Percentiles rank a stretch among this genome's conserved stretches.
Evolutionary conservation across 2,888 invertebrate genomes (phyloP).

Genomic region (Mallateleia sp.): DNA sequence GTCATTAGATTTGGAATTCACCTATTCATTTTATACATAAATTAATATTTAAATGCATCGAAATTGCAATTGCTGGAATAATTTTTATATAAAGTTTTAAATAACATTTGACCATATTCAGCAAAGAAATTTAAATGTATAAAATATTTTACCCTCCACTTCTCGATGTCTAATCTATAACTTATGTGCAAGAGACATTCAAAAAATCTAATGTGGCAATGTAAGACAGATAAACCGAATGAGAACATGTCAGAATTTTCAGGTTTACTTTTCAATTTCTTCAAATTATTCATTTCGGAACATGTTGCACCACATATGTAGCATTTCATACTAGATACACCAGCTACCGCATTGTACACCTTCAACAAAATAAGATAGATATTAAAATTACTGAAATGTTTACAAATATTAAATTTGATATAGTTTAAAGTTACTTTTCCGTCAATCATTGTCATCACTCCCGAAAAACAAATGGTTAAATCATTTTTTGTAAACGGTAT

Average conservation of each 20-base stretch:
- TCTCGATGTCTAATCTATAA: neutral
- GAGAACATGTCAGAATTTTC: neutral
- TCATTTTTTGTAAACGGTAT: neutral
- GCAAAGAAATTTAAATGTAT: too few species aligned
- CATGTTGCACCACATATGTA: neutral
- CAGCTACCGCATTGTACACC: neutral
- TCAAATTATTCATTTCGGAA: neutral
- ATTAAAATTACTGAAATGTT: too few species aligned
- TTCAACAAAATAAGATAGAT: neutral
- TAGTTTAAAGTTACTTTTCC: neutral
- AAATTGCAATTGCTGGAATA: too few species aligned
- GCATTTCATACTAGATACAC: neutral
- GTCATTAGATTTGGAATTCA: too few species aligned
- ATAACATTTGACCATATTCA: too few species aligned
- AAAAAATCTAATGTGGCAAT: neutral
- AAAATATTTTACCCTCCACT: constrained; percentile 5
- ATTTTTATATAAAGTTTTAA: too few species aligned
- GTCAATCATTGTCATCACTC: constrained; percentile 23
- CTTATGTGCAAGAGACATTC: neutral
- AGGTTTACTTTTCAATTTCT: neutral
- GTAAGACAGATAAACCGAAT: neutral
- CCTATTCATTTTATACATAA: too few species aligned
- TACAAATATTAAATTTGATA: too few species aligned
- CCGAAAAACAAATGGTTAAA: neutral
- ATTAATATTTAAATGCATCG: too few species aligned